These are phyloP conservation scores for Folsomia manolachei DNA, from an alignment of 2,888 invertebrate genomes.

Conservation along the genomic window DNA sequence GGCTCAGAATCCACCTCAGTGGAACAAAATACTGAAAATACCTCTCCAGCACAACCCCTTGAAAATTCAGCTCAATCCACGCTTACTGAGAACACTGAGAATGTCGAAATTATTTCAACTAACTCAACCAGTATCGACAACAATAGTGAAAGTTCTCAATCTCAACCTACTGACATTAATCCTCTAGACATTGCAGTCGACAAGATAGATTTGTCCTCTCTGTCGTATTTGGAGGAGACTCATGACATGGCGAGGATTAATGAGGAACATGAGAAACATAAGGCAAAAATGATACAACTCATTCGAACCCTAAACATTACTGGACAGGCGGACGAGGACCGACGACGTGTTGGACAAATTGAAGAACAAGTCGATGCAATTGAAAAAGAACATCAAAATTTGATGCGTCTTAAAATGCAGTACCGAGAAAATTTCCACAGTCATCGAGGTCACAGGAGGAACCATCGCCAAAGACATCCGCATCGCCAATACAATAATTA, in stretches of 20 bases:
- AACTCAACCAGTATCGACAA: neutral
- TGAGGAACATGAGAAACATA: constrained; percentile 14
- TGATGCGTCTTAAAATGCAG: neutral
- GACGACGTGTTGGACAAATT: constrained; percentile 3
- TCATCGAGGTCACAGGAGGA: neutral
- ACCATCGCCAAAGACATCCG: neutral
- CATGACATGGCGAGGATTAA: neutral
- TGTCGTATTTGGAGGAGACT: neutral
- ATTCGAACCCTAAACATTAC: constrained; percentile 7
- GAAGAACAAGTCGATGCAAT: constrained; percentile 13
- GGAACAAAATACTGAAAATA: too few species aligned
- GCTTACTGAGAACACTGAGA: too few species aligned
- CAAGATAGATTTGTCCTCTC: neutral
- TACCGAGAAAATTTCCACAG: neutral
- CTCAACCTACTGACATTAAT: neutral
- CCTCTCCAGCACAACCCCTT: neutral
- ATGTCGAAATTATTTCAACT: too few species aligned
- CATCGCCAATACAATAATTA: neutral
- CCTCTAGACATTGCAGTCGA: neutral
- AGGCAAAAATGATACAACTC: constrained; percentile 1
- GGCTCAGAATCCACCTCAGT: neutral
- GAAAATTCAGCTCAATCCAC: too few species aligned
- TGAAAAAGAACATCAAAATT: constrained; percentile 10
- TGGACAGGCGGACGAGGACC: neutral
- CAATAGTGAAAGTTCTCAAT: neutral